Evolutionary conservation across 30 jellyfish, hydroid and myxozoan genomes (phyloP), one percentile per base, ranked within the genome.

Genomic region (Hydractinia symbiolongicarpus): DNA sequence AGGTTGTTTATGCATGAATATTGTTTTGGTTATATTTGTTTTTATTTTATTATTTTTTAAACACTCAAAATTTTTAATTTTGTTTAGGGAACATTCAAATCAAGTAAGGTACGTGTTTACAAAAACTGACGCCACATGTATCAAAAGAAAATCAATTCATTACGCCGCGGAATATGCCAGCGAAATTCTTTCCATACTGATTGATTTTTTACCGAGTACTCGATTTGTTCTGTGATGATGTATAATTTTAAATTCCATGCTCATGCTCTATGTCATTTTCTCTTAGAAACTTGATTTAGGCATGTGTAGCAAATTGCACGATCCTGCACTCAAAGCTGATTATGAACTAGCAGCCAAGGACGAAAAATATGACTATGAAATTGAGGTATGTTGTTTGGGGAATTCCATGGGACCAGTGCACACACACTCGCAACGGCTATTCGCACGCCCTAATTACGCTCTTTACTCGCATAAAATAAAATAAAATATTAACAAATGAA

Each of bases 311-410:
- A 84, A 87, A 67, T 78, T 82, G 69, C 98, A 93, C 64, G 88
- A 92, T 21, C 82, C 93, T 79, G 98, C 98, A 11, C 86, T 93
- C 55, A 93, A 93, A 71, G 98, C 98, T 14, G 98, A 93, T 76
- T 93, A 62, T 84, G 98, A 93, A 80, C 74, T 83, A 9, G 98
- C 98, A 50, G 70, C 96, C 44, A 77, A 73, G 54, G 84, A 77
- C 30, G 4, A 54, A 57, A 95, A 91, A 74, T 88, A 93, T 79
- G 95, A 90, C 4, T 93, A 83, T 83, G 95, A 93, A 72, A 85
- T 84, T 56, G 96, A 87, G 94, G 98, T 93, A 78, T 80, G 95
- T 84, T n/a, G 40, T 54, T 73, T 56, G n/a, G n/a, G n/a, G n/a
- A n/a, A n/a, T n/a, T n/a, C n/a, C n/a, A n/a, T n/a, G n/a, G n/a